Evolutionary conservation across 2,888 invertebrate species (phyloP).

Genomic region (Cepaea hortensis): DNA sequence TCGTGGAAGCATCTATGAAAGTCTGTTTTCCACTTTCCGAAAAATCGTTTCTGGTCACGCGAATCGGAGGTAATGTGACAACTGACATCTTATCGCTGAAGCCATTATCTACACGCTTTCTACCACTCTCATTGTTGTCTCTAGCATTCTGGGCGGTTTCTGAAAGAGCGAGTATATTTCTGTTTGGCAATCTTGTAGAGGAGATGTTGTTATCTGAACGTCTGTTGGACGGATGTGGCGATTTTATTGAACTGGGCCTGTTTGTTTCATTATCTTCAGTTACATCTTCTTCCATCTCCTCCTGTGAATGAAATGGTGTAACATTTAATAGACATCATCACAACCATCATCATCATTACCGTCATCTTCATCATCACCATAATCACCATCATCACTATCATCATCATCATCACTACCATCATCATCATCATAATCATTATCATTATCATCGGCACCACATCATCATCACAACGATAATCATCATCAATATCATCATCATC

Average conservation of each 20-base stretch:
- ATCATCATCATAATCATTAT: too few relatives aligned
- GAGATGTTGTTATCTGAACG: not conserved
- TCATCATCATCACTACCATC: too few relatives aligned
- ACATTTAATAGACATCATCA: not conserved
- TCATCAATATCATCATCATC: too few relatives aligned
- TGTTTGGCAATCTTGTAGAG: not conserved
- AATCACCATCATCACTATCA: not conserved
- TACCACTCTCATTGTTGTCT: not conserved
- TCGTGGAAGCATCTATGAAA: not conserved
- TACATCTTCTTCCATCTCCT: conserved; percentile 65
- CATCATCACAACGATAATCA: too few relatives aligned
- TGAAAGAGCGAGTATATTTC: not conserved
- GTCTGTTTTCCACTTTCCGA: not conserved
- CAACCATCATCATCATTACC: too few relatives aligned
- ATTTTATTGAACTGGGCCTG: conserved; percentile 43
- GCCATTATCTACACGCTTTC: not conserved
- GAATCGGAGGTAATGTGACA: conserved; percentile 46
- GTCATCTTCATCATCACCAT: not conserved
- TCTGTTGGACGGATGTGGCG: conserved; percentile 16
- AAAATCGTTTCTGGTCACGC: conserved; percentile 36
- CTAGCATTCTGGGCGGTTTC: not conserved
- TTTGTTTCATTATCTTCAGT: conserved; percentile 62
- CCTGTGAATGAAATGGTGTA: conserved; percentile 36
- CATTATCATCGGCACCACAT: too few relatives aligned
- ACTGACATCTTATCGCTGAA: not conserved